Evolutionary conservation across 2,888 invertebrate genomes (phyloP).

Genomic region (Tenthredo amoena): DNA sequence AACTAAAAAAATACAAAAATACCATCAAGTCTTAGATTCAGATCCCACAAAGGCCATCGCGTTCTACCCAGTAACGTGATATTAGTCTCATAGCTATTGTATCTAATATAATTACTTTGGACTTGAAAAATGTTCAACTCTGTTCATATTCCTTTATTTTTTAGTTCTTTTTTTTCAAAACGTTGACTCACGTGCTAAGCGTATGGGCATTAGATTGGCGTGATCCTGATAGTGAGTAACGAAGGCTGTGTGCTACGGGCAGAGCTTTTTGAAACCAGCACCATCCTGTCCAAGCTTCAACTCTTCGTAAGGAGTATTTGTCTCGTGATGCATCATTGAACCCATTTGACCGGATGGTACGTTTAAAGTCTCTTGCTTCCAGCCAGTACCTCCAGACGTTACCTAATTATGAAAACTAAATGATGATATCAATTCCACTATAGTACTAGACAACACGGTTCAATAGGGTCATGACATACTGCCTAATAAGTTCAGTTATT

Average conservation of each 20-base stretch:
- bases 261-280: constrained; percentile 89
- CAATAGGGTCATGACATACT: not conserved
- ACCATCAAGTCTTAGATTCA: constrained; percentile 48
- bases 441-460: constrained; percentile 25
- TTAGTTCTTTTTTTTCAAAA: constrained; percentile 26
- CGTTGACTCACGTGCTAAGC: constrained; percentile 52
- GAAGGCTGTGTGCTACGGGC: constrained; percentile 80
- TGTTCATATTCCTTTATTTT: not conserved
- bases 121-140: constrained; percentile 33
- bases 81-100: constrained; percentile 31
- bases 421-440: constrained; percentile 47
- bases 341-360: constrained; percentile 75
- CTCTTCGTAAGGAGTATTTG: constrained; percentile 86
- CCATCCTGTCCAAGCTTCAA: constrained; percentile 90
- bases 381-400: constrained; percentile 81
- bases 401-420: constrained; percentile 53
- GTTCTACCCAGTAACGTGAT: constrained; percentile 43
- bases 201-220: constrained; percentile 50
- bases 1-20: constrained; percentile 51
- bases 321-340: constrained; percentile 60
- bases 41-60: constrained; percentile 46
- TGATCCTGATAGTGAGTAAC: constrained; percentile 53
- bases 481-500: not conserved
- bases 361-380: constrained; percentile 86
- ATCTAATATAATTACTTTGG: constrained; percentile 28